Conservation (phyloP, 2,113 vertebrate genomes). For the Blennius ocellaris region DNA sequence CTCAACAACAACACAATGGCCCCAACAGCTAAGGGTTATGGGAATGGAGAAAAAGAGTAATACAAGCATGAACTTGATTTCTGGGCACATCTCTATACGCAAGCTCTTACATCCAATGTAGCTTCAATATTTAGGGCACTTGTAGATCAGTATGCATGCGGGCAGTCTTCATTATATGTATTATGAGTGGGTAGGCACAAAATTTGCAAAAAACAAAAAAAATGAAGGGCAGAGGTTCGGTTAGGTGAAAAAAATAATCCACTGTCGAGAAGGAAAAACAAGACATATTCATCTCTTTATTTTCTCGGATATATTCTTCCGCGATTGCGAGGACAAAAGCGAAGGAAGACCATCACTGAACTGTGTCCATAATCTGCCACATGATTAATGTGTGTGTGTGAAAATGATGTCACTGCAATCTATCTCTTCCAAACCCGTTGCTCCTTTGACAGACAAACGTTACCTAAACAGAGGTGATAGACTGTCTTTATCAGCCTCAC, state of each 20-base stretch:
- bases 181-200: background rate
- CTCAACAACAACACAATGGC: slow-evolving; percentile 77
- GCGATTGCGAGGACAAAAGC: background rate
- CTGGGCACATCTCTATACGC: slow-evolving; percentile 21
- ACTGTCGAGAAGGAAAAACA: slow-evolving; percentile 3
- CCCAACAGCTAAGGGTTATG: slow-evolving; percentile 73
- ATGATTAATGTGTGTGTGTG: slow-evolving; percentile 62
- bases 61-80: slow-evolving; percentile 53
- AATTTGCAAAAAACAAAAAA: background rate
- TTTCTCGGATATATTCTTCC: background rate
- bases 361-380: slow-evolving; percentile 29
- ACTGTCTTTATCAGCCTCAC: slow-evolving; percentile 71
- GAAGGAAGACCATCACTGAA: slow-evolving; percentile 2
- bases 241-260: slow-evolving; percentile 11
- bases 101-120: slow-evolving; percentile 20
- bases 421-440: slow-evolving; percentile 58
- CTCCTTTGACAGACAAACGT: slow-evolving; percentile 69
- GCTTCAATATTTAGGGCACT: slow-evolving; percentile 26
- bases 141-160: slow-evolving; percentile 12
- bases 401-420: slow-evolving; percentile 44
- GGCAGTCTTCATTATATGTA: background rate
- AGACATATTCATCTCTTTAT: background rate
- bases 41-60: slow-evolving; percentile 69
- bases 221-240: background rate
- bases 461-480: slow-evolving; percentile 65